These are phyloP conservation scores for Dissostichus mawsoni DNA, from an alignment of 2,113 vertebrate species.

Conservation along the genomic window DNA sequence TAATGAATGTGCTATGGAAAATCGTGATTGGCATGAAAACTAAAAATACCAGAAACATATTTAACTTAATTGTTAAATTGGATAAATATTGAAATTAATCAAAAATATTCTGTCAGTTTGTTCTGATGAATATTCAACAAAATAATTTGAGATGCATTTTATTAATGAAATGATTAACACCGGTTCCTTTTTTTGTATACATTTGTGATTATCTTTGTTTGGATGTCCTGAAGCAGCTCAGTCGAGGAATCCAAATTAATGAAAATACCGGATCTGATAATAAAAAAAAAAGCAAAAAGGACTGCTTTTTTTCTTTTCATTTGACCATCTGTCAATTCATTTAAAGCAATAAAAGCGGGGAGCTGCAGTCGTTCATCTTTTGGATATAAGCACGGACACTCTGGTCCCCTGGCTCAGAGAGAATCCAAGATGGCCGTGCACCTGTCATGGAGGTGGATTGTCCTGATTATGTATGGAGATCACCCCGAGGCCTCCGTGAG, in stretches of 20 bases:
- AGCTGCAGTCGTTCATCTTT: conserved; percentile 28
- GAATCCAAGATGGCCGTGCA: conserved; percentile 78
- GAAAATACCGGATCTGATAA: conserved; percentile 15
- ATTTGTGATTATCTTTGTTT: not conserved
- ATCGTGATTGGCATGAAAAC: conserved; percentile 18
- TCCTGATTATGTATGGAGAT: conserved; percentile 71
- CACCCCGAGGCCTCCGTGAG: conserved; percentile 72
- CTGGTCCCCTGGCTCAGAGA: conserved; percentile 55
- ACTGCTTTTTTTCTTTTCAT: not conserved
- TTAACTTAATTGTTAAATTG: not conserved
- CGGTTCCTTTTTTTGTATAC: not conserved
- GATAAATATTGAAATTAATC: conserved; percentile 4
- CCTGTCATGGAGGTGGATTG: conserved; percentile 78
- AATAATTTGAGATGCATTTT: not conserved
- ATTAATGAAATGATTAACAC: not conserved
- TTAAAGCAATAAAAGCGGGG: conserved; percentile 13
- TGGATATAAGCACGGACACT: conserved; percentile 28
- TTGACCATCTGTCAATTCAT: conserved; percentile 25
- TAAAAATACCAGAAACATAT: conserved; percentile 12
- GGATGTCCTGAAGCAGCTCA: conserved; percentile 10
- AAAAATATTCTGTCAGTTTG: conserved; percentile 15
- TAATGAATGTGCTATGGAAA: not conserved
- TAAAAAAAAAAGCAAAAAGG: not conserved
- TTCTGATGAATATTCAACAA: not conserved
- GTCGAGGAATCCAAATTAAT: not conserved